Evolutionary conservation across 2,888 invertebrate genomes (phyloP).

Genomic region (Caenorhabditis sinica): DNA sequence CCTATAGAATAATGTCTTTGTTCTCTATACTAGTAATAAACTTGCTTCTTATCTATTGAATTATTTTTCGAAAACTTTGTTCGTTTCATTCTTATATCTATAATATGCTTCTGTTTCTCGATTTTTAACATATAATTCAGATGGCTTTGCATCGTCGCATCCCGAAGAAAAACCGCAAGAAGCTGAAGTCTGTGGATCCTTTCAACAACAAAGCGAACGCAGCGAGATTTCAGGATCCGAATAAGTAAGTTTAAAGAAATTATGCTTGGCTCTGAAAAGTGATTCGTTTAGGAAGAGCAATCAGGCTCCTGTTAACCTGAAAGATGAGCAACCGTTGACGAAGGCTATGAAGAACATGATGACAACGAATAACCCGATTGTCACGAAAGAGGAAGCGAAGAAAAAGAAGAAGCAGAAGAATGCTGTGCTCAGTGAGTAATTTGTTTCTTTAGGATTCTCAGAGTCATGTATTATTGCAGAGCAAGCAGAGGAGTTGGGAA

Average conservation of each 20-base stretch:
- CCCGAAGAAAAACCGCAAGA: conserved; percentile 76
- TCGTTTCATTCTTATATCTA: neutral
- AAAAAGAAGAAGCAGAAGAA: conserved; percentile 68
- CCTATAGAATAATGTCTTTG: conserved; percentile 48
- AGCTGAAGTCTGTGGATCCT: conserved; percentile 76
- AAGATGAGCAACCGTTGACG: conserved; percentile 69
- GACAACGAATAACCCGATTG: conserved; percentile 33
- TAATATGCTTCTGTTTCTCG: neutral
- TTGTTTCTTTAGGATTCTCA: too few species aligned
- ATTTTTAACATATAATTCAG: neutral
- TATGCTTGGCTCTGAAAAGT: too few species aligned
- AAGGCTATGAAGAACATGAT: conserved; percentile 62
- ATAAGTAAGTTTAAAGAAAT: too few species aligned
- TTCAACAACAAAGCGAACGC: conserved; percentile 71
- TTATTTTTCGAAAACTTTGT: neutral
- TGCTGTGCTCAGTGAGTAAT: conserved; percentile 58
- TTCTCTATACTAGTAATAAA: conserved; percentile 9
- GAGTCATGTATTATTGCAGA: too few species aligned
- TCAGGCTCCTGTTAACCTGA: conserved; percentile 47
- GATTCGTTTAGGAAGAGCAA: conserved; percentile 47
- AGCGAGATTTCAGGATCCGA: conserved; percentile 37
- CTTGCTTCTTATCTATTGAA: conserved; percentile 3
- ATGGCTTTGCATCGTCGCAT: conserved; percentile 70
- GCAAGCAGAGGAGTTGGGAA: conserved; percentile 66
- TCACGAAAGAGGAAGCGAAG: conserved; percentile 51